Percentiles rank a stretch among this genome's conserved stretches.
Evolutionary conservation across 37 sponge, comb jelly and placozoan genomes (phyloP).

Genomic region (Axinella damicornis): DNA sequence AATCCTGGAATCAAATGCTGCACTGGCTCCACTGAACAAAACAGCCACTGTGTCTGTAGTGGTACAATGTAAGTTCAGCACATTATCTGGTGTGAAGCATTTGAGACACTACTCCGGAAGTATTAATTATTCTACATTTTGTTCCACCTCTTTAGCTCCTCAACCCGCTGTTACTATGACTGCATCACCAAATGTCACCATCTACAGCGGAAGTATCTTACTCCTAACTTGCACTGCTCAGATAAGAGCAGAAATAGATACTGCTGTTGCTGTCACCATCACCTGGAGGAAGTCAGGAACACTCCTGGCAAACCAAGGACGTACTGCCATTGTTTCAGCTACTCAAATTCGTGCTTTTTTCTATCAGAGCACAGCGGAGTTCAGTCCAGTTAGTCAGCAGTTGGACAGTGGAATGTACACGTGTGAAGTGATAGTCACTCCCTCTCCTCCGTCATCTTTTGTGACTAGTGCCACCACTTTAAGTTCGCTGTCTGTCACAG

Average conservation of each 20-base stretch:
- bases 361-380: neutral
- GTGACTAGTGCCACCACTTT: neutral
- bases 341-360: no score
- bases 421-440: neutral
- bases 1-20: neutral
- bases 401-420: slow-evolving; percentile 13
- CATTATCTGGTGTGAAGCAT: no score
- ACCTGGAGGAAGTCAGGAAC: slow-evolving; percentile 17
- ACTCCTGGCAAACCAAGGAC: no score
- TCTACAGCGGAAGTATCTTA: slow-evolving; percentile 17
- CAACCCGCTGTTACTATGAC: no score
- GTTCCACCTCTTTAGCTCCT: no score
- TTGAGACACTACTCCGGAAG: no score
- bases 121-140: no score
- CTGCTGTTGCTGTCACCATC: neutral
- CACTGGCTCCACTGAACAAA: neutral
- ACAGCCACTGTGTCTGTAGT: no score
- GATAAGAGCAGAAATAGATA: neutral
- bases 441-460: neutral
- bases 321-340: no score
- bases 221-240: neutral
- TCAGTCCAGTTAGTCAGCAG: neutral
- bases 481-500: neutral
- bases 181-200: neutral
- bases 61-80: no score